Conservation (phyloP, 2,113 vertebrate genomes). For the Pterophyllum scalare region DNA sequence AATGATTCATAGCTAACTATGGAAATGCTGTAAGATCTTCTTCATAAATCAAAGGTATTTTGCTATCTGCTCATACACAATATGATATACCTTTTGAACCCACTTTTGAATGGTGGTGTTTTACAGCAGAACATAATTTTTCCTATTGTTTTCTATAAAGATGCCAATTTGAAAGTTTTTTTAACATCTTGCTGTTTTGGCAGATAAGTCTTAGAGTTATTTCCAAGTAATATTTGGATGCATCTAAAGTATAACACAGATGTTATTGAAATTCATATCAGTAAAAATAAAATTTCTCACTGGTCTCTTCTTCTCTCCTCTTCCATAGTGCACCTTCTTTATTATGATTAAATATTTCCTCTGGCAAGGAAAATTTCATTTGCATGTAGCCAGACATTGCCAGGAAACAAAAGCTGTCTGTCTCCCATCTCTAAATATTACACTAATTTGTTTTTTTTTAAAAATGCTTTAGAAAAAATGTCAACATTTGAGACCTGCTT, state of each 20-base stretch:
- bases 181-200: neutral
- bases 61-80: neutral
- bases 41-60: neutral
- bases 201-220: neutral
- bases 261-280: conserved; percentile 2
- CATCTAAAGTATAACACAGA: neutral
- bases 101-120: neutral
- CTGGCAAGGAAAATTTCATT: conserved; percentile 19
- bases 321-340: neutral
- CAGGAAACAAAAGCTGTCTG: neutral
- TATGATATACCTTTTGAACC: neutral
- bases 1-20: conserved; percentile 5
- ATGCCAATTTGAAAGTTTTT: neutral
- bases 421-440: neutral
- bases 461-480: neutral
- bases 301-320: neutral
- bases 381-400: conserved; percentile 8
- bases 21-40: neutral
- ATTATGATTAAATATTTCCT: conserved; percentile 7
- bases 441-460: neutral
- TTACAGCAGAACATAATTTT: neutral
- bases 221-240: neutral
- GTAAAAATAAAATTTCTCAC: neutral
- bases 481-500: neutral
- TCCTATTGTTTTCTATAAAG: neutral